Evolutionary conservation across 2,888 invertebrate genomes (phyloP), one percentile per base, ranked within the genome.

Genomic region (Malacosoma neustria): DNA sequence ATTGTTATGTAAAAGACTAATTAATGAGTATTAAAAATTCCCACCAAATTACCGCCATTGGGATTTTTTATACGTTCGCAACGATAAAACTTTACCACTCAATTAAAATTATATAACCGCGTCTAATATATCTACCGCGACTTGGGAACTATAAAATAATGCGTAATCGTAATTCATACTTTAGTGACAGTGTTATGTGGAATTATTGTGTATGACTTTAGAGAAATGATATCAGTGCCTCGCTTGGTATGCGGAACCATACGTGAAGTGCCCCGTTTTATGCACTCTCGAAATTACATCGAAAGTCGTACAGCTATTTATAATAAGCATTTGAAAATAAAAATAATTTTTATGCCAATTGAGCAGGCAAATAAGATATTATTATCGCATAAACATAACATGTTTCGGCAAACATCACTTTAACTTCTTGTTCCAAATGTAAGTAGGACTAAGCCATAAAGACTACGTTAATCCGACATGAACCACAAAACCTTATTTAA

Each of bases 301-400:
- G 51, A 61, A 60, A 61, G 56, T 60, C 45, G 49, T 52, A 41
- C 38, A 38, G 35, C 39, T 68, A 68, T 69, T 65, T 65, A 55
- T 61, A 68, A 55, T 50, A 36, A 37, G 44, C 40, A 52, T 56
- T 62, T 42, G 51, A 57, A 65, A 63, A 51, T 57, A 49, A 51
- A 58, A 57, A 43, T 34, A 36, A 45, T 47, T 55, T 65, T 57
- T 66, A 65, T 62, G 66, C 62, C 63, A 67, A 71, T 63, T 61
- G 57, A 67, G 61, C 53, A 60, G 53, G 50, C 48, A 59, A 57
- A 44, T 42, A 46, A 49, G 52, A 57, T 57, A 38, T 56, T 56
- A 56, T 60, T 56, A 55, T 51, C 45, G 38, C 43, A 46, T 51
- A 37, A 38, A 38, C 22, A 22, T 3, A 22, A 22, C 3, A 9